Base-by-base conservation (phyloP, 2,888 invertebrate species). In the Lampropteryx suffumata region DNA sequence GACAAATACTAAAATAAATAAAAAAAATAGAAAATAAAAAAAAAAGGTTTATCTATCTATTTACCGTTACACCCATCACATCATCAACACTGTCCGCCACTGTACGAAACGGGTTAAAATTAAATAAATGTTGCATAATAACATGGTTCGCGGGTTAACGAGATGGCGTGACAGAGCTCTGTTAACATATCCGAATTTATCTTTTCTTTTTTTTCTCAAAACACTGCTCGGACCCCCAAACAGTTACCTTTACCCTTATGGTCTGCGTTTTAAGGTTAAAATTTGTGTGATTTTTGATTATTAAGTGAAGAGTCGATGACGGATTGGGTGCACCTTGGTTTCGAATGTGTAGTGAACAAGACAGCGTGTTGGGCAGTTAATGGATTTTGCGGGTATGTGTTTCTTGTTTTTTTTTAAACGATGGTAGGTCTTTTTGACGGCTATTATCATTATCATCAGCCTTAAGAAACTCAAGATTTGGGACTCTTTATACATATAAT, bases 121-220 rank as follows among this genome's bases (percentile, higher is more conserved):
- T 86, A 87, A 86, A 85, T 86, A 86, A 85, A 86, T 82, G 81
- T 78, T 67, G 72, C 72, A 77, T 88, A 89, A 89, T 89, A 82
- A 89, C 74, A 89, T 67, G 82, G 72, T 84, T n/a, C n/a, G 61
- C 58, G 75, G 71, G 74, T 75, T 85, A 85, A 86, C 83, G 73
- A 80, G 82, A 66, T 86, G 76, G 82, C 89, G 89, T 89, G 89
- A 89, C 89, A 83, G 78, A 58, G 68, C 78, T 71, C 84, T 83
- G 84, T 88, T 85, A 86, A 80, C 83, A 74, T 78, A 79, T 77
- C 76, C 71, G 65, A 69, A 67, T 67, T 70, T 65, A 73, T 36
- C 66, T 66, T 68, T 71, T 64, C 68, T 67, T 61, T 69, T 69
- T 69, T 41, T 45, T 36, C 14, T 29, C 11, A 47, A 53, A 34